Percentiles rank a stretch among this genome's conserved stretches.
Evolutionary conservation across 2,888 invertebrate genomes (phyloP).

Genomic region (Drosophila atripex): DNA sequence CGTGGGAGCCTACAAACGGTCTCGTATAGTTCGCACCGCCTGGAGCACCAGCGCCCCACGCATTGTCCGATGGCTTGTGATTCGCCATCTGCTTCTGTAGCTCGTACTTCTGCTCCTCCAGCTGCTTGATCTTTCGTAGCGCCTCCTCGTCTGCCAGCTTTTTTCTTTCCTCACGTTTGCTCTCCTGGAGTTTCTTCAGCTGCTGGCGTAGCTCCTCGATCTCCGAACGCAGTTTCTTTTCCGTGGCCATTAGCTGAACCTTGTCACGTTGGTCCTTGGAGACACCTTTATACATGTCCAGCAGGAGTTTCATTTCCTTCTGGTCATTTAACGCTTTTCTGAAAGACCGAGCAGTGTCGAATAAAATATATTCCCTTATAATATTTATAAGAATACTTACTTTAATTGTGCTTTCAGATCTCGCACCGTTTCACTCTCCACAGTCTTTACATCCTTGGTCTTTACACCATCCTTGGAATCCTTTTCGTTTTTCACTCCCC

Average conservation of each 20-base stretch:
- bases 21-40: slow-evolving; percentile 85
- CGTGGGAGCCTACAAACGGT: slow-evolving; percentile 90
- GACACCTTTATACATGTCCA: slow-evolving; percentile 99
- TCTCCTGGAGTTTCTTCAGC: slow-evolving; percentile 94
- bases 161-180: slow-evolving; percentile 94
- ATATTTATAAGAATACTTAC: slow-evolving; percentile 85
- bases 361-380: background rate
- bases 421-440: slow-evolving; percentile 86
- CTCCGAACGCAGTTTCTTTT: slow-evolving; percentile 95
- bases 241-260: slow-evolving; percentile 97
- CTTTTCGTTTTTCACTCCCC: slow-evolving; percentile 87
- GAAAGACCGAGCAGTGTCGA: slow-evolving; percentile 37
- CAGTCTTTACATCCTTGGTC: slow-evolving; percentile 87
- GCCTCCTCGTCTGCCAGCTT: slow-evolving; percentile 98
- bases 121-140: slow-evolving; percentile 94
- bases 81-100: slow-evolving; percentile 95
- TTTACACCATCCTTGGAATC: slow-evolving; percentile 87
- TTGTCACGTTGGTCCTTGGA: slow-evolving; percentile 98
- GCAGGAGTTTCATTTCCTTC: slow-evolving; percentile 95
- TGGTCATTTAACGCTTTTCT: slow-evolving; percentile 97
- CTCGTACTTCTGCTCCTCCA: slow-evolving; percentile 96
- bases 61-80: slow-evolving; percentile 87
- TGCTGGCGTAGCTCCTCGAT: slow-evolving; percentile 94
- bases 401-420: slow-evolving; percentile 96
- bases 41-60: slow-evolving; percentile 76